Evolutionary conservation across 2,113 vertebrate species (phyloP), one percentile per base, ranked within the genome.

Genomic region (Clarias magur): DNA sequence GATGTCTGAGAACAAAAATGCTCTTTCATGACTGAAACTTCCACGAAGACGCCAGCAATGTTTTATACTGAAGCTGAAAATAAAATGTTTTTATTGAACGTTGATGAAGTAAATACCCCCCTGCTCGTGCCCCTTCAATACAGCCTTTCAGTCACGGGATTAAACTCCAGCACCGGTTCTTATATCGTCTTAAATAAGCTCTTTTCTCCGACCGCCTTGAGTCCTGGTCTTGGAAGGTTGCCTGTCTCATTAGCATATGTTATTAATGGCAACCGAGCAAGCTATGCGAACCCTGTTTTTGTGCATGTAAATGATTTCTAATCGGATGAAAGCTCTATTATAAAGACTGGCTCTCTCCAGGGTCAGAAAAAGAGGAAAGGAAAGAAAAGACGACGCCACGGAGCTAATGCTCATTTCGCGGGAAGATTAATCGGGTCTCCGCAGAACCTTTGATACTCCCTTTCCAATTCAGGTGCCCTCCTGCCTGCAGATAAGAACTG

Each of bases 401-500:
- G 83, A 68, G 88, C 89, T 87, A 90, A 88, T 89, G 83, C 88
- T 87, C 83, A 76, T 89, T 89, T 85, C 85, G 65, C 34, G 68
- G 82, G 59, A 59, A 88, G 86, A 91, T 85, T 88, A 87, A 89
- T 88, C 73, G 57, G 56, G 85, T 54, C 88, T 65, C 65, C 56
- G 5, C 72, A 27, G 87, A 70, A 86, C 80, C 62, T 81, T 81
- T 81, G 79, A 81, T 81, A 62, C 57, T 38, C 79, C 79, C 57
- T 59, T 80, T 60, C 60, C 34, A 54, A 56, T 76, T 82, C 70
- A 75, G 59, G 42, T 88, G 82, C 81, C 81, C 88, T 78, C 87
- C 83, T 87, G 90, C 79, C 84, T 89, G 84, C 73, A 90, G 90
- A 89, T 89, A 90, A 90, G 90, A 82, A 86, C 88, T 53, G 54